phyloP scores from a whole-genome alignment of 2,113 vertebrate species.

The Glareola pratincola region DNA sequence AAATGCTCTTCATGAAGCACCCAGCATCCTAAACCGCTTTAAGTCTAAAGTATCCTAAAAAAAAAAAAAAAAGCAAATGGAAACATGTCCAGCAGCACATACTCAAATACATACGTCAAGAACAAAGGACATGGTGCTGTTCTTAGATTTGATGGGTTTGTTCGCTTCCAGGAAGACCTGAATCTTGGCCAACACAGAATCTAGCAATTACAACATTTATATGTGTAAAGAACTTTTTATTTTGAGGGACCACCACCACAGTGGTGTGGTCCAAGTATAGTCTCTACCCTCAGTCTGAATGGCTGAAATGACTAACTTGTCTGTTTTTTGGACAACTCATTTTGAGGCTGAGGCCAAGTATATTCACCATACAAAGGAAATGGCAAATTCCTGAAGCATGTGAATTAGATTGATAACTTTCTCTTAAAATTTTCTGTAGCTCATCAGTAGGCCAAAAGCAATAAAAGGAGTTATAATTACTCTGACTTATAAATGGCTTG shows the following conservation, averaged over 20 bases:
- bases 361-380: not conserved
- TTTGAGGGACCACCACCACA: not conserved
- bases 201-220: not conserved
- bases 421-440: not conserved
- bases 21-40: conserved; percentile 54
- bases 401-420: not conserved
- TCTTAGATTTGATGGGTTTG: not conserved
- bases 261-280: not conserved
- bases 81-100: not conserved
- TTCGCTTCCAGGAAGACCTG: not conserved
- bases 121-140: not conserved
- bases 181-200: not conserved
- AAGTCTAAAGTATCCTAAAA: conserved; percentile 29
- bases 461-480: not conserved
- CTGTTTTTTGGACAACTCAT: not conserved
- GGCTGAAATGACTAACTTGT: not conserved
- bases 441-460: not conserved
- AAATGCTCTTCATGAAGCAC: conserved; percentile 56
- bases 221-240: not conserved
- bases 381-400: not conserved
- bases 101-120: not conserved
- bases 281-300: not conserved
- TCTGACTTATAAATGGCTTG: not conserved
- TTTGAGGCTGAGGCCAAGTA: not conserved
- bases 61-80: not conserved